A percentile compares a stretch with the other conserved stretches of the same genome.
phyloP scores from a whole-genome alignment of 2,113 vertebrate species.

The Fulmarus glacialis region DNA sequence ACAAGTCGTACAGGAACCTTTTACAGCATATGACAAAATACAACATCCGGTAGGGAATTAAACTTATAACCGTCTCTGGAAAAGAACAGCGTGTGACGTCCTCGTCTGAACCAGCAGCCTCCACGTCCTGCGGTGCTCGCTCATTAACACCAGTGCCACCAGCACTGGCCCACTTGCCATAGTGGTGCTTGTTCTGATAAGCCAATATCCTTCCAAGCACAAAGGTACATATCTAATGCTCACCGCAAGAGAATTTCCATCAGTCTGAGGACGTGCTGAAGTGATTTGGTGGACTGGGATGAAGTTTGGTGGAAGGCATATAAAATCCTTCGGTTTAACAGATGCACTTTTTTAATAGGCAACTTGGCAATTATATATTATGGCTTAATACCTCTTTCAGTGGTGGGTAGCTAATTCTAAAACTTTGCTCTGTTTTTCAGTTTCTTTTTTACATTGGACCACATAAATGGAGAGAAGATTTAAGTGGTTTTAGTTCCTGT shows the following conservation, averaged over 20 bases:
- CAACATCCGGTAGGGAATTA: not conserved
- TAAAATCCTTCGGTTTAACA: not conserved
- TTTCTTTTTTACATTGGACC: not conserved
- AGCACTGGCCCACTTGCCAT: not conserved
- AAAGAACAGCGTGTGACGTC: not conserved
- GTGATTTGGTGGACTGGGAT: not conserved
- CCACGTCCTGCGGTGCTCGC: fast-evolving
- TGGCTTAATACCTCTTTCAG: not conserved
- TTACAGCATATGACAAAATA: not conserved
- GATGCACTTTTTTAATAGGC: not conserved
- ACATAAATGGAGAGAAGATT: not conserved
- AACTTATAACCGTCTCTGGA: fast-evolving
- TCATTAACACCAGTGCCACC: not conserved
- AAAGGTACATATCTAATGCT: not conserved
- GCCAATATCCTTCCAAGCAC: not conserved
- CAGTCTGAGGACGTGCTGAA: not conserved
- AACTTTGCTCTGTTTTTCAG: not conserved
- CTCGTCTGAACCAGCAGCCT: not conserved
- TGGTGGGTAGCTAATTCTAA: not conserved
- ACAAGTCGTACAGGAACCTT: not conserved
- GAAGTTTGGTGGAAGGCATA: not conserved
- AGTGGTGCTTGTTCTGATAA: not conserved
- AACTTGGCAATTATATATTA: not conserved
- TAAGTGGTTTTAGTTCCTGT: not conserved
- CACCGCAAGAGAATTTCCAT: not conserved